Evolutionary conservation across 2,888 invertebrate genomes (phyloP).

Genomic region (Mythimna loreyi): DNA sequence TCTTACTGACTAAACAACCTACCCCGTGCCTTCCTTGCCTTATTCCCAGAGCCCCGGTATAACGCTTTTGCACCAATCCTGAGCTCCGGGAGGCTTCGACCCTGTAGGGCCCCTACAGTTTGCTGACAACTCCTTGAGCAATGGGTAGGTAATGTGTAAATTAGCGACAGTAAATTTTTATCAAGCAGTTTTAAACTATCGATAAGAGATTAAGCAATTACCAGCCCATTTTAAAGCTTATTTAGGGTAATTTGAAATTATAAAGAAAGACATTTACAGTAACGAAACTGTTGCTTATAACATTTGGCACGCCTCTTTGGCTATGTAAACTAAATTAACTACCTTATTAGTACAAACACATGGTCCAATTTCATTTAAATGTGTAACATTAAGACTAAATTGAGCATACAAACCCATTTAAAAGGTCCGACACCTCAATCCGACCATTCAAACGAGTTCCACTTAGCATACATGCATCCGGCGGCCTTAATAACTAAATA

Average conservation of each 20-base stretch:
- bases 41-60: too few species aligned
- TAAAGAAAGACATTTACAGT: constrained; percentile 37
- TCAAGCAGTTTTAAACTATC: background rate
- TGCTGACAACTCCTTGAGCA: too few species aligned
- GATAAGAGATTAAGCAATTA: constrained; percentile 42
- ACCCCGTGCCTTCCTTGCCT: too few species aligned
- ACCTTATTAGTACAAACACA: constrained; percentile 46
- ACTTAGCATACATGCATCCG: constrained; percentile 79
- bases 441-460: constrained; percentile 76
- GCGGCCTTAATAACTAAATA: constrained; percentile 77
- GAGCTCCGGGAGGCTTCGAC: too few species aligned
- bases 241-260: constrained; percentile 26
- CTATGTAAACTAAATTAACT: constrained; percentile 41
- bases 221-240: constrained; percentile 11
- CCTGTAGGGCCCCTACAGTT: too few species aligned
- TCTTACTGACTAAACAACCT: too few species aligned
- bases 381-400: constrained; percentile 53
- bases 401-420: constrained; percentile 49
- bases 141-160: constrained; percentile 15
- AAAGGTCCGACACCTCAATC: constrained; percentile 65
- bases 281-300: constrained; percentile 19
- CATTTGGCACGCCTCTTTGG: constrained; percentile 44
- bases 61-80: too few species aligned
- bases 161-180: constrained; percentile 2
- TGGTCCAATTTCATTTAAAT: constrained; percentile 54